Percentiles rank a stretch among this genome's conserved stretches.
Evolutionary conservation across 1,140 invertebrate genomes (phyloP).

Genomic region (Uloborus diversus): DNA sequence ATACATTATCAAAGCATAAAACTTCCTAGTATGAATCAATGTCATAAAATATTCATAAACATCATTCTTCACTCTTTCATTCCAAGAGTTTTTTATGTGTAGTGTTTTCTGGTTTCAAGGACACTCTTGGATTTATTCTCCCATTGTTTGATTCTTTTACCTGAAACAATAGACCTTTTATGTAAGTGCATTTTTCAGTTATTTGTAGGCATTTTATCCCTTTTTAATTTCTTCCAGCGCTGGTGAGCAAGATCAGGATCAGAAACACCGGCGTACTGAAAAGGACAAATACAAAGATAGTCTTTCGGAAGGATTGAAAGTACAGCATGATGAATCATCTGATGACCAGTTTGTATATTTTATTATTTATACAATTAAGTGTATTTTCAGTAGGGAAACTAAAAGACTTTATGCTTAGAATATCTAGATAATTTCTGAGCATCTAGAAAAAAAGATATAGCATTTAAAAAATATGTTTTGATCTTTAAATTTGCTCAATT

Average conservation of each 20-base stretch:
- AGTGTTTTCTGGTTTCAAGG: background rate
- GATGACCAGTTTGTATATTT: constrained; percentile 49
- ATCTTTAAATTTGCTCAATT: too few relatives aligned
- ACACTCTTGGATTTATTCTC: background rate
- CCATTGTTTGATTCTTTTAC: background rate
- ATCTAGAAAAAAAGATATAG: too few relatives aligned
- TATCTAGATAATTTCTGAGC: too few relatives aligned
- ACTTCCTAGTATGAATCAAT: background rate
- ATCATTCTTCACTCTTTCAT: background rate
- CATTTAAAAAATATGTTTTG: too few relatives aligned
- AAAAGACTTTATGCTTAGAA: too few relatives aligned
- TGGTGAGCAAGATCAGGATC: constrained; percentile 58
- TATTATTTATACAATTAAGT: too few relatives aligned
- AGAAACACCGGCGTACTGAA: constrained; percentile 66
- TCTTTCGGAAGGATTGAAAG: constrained; percentile 78
- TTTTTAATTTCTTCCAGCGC: constrained; percentile 13
- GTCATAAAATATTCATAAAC: background rate
- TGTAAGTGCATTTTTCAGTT: background rate
- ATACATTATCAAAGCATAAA: background rate
- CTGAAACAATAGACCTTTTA: background rate
- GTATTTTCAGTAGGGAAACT: too few relatives aligned
- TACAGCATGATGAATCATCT: constrained; percentile 67
- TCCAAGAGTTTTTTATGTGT: background rate
- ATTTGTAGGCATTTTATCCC: background rate
- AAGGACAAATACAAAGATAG: constrained; percentile 81